These are phyloP conservation scores for Chelon labrosus DNA, from an alignment of 2,797 vertebrate genomes.

Conservation along the genomic window DNA sequence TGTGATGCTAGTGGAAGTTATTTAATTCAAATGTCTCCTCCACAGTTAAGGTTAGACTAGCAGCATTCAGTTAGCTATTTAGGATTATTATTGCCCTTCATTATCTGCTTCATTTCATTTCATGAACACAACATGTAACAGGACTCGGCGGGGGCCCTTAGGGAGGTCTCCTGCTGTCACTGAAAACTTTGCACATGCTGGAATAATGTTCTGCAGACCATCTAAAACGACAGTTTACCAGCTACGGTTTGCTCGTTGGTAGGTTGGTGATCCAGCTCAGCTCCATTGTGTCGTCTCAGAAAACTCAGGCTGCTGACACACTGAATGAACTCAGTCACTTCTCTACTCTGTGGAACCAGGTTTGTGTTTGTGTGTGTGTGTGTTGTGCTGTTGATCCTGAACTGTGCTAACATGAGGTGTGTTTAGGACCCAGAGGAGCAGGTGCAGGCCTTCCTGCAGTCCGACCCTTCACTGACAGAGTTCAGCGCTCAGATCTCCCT, in stretches of 20 bases:
- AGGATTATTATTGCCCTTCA: too few relatives aligned
- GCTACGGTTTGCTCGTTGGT: neutral
- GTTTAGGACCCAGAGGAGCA: conserved; percentile 87
- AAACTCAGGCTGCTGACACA: conserved; percentile 71
- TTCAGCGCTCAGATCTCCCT: conserved; percentile 85
- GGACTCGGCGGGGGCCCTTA: too few relatives aligned
- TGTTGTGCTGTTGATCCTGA: conserved; percentile 13
- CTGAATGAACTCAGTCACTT: conserved; percentile 82
- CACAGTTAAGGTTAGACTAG: too few relatives aligned
- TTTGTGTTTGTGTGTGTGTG: conserved; percentile 42
- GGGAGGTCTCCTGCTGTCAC: too few relatives aligned
- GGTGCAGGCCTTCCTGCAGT: conserved; percentile 83
- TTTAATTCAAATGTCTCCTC: too few relatives aligned
- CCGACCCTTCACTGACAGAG: conserved; percentile 83
- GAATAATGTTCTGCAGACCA: too few relatives aligned
- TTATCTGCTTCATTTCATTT: too few relatives aligned
- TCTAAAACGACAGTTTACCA: too few relatives aligned
- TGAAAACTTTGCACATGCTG: too few relatives aligned
- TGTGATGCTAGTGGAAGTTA: too few relatives aligned
- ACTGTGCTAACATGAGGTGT: conserved; percentile 9
- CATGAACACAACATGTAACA: too few relatives aligned
- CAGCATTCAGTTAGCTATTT: too few relatives aligned
- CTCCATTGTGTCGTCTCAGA: conserved; percentile 82
- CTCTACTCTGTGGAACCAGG: conserved; percentile 88
- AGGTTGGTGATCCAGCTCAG: conserved; percentile 82